Conservation (phyloP, 2,888 invertebrate genomes). For the Scrobipalpa atriplicella region DNA sequence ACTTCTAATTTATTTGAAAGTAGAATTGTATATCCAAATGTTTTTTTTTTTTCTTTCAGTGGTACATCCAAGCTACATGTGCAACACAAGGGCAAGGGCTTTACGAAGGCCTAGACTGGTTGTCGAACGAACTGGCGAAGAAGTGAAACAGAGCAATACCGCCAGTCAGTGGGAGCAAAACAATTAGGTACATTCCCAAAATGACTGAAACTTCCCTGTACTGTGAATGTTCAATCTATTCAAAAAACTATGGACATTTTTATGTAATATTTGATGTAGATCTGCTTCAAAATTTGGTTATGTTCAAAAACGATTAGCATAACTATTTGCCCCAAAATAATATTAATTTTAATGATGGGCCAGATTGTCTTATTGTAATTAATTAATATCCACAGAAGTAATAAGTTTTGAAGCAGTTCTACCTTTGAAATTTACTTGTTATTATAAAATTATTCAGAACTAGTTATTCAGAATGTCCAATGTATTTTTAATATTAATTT, state of each 20-base stretch:
- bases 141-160: conserved; percentile 81
- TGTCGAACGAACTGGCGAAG: conserved; percentile 95
- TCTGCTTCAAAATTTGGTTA: conserved; percentile 25
- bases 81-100: conserved; percentile 97
- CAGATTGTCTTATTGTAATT: neutral
- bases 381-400: neutral
- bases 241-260: conserved; percentile 67
- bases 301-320: neutral
- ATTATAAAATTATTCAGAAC: conserved; percentile 6
- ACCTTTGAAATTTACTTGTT: neutral
- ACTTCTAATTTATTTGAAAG: no score
- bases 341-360: neutral
- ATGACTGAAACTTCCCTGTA: conserved; percentile 54
- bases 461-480: neutral
- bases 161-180: conserved; percentile 53
- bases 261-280: conserved; percentile 52
- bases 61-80: conserved; percentile 98
- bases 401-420: conserved; percentile 4
- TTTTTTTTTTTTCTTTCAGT: conserved; percentile 78
- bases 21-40: neutral
- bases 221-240: conserved; percentile 61
- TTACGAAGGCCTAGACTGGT: conserved; percentile 98
- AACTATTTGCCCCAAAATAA: neutral
- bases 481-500: neutral
- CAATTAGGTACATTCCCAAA: conserved; percentile 58